Conservation (phyloP, 2,888 invertebrate species). For the Trachelus stipa region DNA sequence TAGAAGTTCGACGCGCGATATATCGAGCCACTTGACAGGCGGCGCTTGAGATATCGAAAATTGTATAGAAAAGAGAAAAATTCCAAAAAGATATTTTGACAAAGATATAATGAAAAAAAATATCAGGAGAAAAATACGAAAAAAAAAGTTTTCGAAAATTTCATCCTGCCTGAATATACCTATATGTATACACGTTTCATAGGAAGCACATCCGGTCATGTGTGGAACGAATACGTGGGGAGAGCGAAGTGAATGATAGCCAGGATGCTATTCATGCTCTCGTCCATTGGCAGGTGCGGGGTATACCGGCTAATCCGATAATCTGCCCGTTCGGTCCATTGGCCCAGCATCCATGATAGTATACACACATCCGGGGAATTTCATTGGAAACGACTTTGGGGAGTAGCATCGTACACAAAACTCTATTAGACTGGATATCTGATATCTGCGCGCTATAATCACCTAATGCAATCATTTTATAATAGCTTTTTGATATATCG, state of each 20-base stretch:
- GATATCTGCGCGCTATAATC: not conserved
- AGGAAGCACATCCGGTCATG: conserved; percentile 18
- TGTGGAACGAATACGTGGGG: conserved; percentile 18
- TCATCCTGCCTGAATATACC: not conserved
- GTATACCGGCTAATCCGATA: conserved; percentile 57
- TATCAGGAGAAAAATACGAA: too few species aligned
- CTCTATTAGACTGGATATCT: not conserved
- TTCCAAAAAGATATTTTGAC: too few species aligned
- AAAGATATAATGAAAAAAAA: too few species aligned
- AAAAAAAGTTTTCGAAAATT: conserved; percentile 19
- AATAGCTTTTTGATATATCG: not conserved
- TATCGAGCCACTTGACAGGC: too few species aligned
- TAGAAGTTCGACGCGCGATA: not conserved
- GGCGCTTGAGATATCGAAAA: too few species aligned
- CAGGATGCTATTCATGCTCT: conserved; percentile 39
- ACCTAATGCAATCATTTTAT: not conserved
- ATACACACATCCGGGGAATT: not conserved
- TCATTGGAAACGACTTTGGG: not conserved
- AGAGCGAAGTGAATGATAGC: conserved; percentile 40
- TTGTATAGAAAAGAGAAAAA: too few species aligned
- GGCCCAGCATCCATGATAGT: conserved; percentile 28
- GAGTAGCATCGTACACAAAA: not conserved
- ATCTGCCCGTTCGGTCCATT: conserved; percentile 50
- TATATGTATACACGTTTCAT: not conserved
- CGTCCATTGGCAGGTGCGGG: conserved; percentile 1